Evolutionary conservation across 2,113 vertebrate genomes (phyloP), one percentile per base, ranked within the genome.

Genomic region (Silurus asotus): DNA sequence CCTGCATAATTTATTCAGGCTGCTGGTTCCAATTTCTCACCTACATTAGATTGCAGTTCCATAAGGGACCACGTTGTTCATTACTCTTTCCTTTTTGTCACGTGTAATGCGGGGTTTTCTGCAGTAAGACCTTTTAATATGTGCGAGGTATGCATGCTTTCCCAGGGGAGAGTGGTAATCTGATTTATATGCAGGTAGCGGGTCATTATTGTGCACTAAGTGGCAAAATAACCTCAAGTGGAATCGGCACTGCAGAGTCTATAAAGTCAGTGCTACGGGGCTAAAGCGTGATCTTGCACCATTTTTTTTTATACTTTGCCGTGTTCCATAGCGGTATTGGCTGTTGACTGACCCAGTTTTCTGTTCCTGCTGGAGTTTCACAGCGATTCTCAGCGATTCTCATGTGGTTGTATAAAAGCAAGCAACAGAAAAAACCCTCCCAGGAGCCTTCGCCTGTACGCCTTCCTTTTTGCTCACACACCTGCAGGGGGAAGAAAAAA

Each of bases 311-410:
- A 45, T 23, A 6, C 9, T 19, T 10, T 75, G 62, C 61, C 49
- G 23, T 49, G 49, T 69, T 77, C 62, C 70, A 67, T 72, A 48
- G 55, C 56, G 20, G 58, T 56, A 87, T 83, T 79, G 85, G 85
- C 86, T 88, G 62, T 89, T 79, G 89, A 88, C 88, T 94, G 93
- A 94, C 93, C 93, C 93, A 94, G 82, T 93, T 94, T 82, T 82
- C 23, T 25, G 23, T 28, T 76, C 58, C 77, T 61, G 48, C 76
- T 56, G 61, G 51, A 83, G 88, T 83, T 81, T 74, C 45, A 56
- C 61, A 48, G 72, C 25, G 58, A 82, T 88, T 87, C 89, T 90
- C 61, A 48, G 72, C 45, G 58, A 82, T 88, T 87, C 89, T 90
- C 89, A 84, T 78, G 88, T 87, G 80, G 84, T 84, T 74, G 53